Base-by-base conservation (phyloP, 1,140 invertebrate genomes). In the Anadara kagoshimensis region DNA sequence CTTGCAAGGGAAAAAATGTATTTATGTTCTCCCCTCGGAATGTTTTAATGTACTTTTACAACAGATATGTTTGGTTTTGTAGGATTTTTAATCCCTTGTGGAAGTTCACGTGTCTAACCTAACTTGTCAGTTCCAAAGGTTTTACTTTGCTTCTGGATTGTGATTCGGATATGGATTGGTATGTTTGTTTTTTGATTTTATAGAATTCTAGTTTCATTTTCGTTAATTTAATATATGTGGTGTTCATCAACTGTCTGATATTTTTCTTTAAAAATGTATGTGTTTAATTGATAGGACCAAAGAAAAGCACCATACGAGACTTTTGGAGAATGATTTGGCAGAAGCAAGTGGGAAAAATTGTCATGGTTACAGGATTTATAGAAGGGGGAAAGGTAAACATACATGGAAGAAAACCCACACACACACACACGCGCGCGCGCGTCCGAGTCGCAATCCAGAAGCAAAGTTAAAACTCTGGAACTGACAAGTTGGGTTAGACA, bases 271-370 rank as follows among this genome's bases (percentile, higher is more conserved):
- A 36, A 7, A 36, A 3, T 36, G 7, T 36, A 7, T 26, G 47
- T 45, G 0, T 54, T 51, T 41, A 1, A 26, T 58, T 24, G 66
- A 5, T 44, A 83, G 82, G 83, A 14, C 83, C 83, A 1, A 78
- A 44, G 18, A 26, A 20, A 12, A 54, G 61, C 18, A 81, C 78
- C 0, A 26, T 82, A 22, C 57, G 41, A 44, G 87, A 88, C 63
- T 86, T 89, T 59, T 89, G 87, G 87, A 51, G 79, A 49, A 85
- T 89, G 85, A 76, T 88, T 29, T 89, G 88, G 88, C 81, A 89
- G 62, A 80, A 87, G 61, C 64, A 81, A n/a, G 72, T 81, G 0
- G 63, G 74, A 29, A 79, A 73, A 45, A 84, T 89, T 59, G 79
- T 89, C 56, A 89, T 87, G 85, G 63, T 86, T 20, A 87, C 87